phyloP scores from a whole-genome alignment of 1,140 invertebrate genomes.

The Prorops nasuta region DNA sequence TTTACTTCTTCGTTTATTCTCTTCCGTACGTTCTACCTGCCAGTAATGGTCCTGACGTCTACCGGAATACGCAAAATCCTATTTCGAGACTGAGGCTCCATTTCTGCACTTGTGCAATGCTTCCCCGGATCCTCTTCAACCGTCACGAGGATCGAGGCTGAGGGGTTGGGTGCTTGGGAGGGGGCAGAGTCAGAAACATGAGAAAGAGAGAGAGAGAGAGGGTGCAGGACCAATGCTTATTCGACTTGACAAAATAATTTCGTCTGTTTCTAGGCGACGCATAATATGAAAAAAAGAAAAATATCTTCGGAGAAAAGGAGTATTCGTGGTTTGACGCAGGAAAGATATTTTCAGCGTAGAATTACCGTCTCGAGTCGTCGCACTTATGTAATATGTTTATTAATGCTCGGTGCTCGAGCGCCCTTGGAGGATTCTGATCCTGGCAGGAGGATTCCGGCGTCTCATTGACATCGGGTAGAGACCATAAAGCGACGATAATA shows the following conservation, averaged over 20 bases:
- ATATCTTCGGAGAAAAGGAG: too few species aligned
- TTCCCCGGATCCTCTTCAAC: background rate
- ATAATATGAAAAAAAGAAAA: too few species aligned
- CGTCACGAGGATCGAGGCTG: too few species aligned
- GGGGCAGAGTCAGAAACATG: too few species aligned
- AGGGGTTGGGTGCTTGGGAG: too few species aligned
- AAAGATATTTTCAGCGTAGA: too few species aligned
- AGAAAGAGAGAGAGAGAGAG: background rate
- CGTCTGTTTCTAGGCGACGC: background rate
- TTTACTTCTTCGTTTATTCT: constrained; percentile 22
- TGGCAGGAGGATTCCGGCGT: too few species aligned
- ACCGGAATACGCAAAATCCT: constrained; percentile 54
- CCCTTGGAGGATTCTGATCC: too few species aligned
- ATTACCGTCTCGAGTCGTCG: too few species aligned
- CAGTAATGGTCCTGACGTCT: constrained; percentile 53
- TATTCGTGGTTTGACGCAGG: too few species aligned
- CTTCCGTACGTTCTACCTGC: constrained; percentile 38
- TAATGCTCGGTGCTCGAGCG: too few species aligned
- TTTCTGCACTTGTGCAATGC: constrained; percentile 1
- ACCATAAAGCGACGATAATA: constrained; percentile 38
- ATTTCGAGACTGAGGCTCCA: constrained; percentile 33
- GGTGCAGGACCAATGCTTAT: constrained; percentile 6
- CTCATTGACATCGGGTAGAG: constrained; percentile 26
- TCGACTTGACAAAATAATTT: background rate
- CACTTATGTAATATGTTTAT: too few species aligned